Evolutionary conservation across 2,797 vertebrate species (phyloP), one percentile per base, ranked within the genome.

Genomic region (Cetoscarus ocellatus): DNA sequence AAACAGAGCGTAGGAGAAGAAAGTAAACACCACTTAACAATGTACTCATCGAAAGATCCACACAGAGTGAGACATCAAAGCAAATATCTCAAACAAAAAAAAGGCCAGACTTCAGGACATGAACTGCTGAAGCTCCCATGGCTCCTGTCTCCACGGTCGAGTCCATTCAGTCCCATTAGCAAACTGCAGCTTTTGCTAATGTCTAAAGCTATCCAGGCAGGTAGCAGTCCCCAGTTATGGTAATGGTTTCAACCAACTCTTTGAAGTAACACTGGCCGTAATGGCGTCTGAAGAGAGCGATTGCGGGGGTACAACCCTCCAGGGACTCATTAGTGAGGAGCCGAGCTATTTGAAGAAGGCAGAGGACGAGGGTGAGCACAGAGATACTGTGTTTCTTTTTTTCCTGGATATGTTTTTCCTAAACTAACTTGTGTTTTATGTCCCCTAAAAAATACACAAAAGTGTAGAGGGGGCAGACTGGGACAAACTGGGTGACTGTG

Each of bases 241-340:
- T 84, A 85, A 89, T 84, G 70, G 60, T 79, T 79, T 77, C 63
- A 53, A 77, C 77, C 67, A 70, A 74, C 65, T 71, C 88, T 92
- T 90, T 93, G 88, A 94, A 90, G 90, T 56, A 56, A 78, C 79
- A 13, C 73, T 80, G 74, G 80, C 84, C 67, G 58, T 87, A 87
- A 89, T 88, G 86, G 83, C 53, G 70, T 86, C 88, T 89, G 88
- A 86, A 86, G 80, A 90, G 86, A 86, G 73, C 59, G 75, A 85
- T 87, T 79, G 86, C 50, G 60, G 38, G 76, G 87, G 75, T 77
- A 70, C 79, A 79, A 80, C 55, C 80, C 92, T 86, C 80, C 49
- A 48, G 90, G 86, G 92, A 89, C 91, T 93, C 92, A 92, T 93
- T 93, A 93, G 82, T 1, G 59, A 84, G 55, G 68, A 89, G 78